phyloP scores from a whole-genome alignment of 2,797 vertebrate species.

The Tokudaia muenninki region DNA sequence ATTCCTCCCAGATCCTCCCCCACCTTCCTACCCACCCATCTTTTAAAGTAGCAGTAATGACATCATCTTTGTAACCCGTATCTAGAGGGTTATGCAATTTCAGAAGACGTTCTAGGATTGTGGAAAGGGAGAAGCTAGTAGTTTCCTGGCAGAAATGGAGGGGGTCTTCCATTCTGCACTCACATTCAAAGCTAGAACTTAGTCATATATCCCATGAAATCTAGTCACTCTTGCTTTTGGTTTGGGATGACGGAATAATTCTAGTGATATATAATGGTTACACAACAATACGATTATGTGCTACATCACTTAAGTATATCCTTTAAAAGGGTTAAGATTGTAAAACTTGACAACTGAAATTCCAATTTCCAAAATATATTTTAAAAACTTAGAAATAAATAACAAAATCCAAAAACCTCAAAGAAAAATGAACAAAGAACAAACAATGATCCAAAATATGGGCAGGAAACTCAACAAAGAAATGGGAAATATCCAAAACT shows the following conservation, averaged over 20 bases:
- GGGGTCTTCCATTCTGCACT: not conserved
- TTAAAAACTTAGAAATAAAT: conserved; percentile 25
- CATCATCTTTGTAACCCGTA: not conserved
- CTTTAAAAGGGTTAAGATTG: not conserved
- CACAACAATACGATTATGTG: not conserved
- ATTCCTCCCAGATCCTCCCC: not conserved
- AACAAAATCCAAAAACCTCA: not conserved
- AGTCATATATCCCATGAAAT: not conserved
- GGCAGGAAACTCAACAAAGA: conserved; percentile 7
- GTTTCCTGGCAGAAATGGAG: not conserved
- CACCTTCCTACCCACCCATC: not conserved
- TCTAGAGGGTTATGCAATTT: not conserved
- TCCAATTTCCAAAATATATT: not conserved
- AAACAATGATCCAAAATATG: not conserved
- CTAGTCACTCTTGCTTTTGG: not conserved
- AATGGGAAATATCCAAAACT: conserved; percentile 21
- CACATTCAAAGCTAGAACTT: not conserved
- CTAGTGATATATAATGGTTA: not conserved
- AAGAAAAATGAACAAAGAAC: conserved; percentile 38
- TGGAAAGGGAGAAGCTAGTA: not conserved
- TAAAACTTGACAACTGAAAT: conserved; percentile 20
- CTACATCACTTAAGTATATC: not conserved
- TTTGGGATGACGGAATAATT: not conserved
- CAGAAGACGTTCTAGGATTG: not conserved
- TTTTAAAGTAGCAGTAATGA: conserved; percentile 36